Evolutionary conservation across 2,797 vertebrate genomes (phyloP).

Genomic region (Pteropus rufus): DNA sequence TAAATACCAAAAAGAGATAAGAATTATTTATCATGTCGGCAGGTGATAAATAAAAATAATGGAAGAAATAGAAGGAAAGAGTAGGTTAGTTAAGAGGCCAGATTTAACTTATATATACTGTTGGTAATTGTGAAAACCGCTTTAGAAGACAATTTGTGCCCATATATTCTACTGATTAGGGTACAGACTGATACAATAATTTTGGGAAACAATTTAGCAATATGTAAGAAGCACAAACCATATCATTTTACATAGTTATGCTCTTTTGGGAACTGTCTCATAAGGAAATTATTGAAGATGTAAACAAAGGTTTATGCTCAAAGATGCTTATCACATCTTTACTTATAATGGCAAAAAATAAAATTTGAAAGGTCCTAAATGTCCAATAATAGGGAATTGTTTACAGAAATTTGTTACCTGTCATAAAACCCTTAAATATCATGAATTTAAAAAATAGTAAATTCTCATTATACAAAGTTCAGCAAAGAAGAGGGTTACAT

Average conservation of each 20-base stretch:
- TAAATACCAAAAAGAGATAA: background rate
- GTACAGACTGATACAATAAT: background rate
- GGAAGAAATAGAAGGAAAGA: background rate
- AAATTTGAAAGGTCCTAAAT: background rate
- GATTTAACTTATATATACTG: background rate
- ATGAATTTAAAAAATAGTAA: constrained; percentile 6
- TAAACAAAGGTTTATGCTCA: background rate
- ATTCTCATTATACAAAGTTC: background rate
- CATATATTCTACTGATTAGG: background rate
- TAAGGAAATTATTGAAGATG: constrained; percentile 11
- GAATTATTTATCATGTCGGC: background rate
- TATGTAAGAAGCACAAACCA: background rate
- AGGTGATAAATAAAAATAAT: constrained; percentile 41
- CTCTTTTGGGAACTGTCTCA: background rate
- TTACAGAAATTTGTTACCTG: background rate
- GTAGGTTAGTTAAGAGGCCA: background rate
- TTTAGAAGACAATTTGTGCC: background rate
- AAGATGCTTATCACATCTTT: background rate
- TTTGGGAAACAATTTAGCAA: background rate
- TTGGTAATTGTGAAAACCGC: background rate
- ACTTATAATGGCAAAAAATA: constrained; percentile 3
- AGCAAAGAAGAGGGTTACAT: background rate
- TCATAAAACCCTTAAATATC: background rate
- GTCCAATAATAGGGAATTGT: background rate
- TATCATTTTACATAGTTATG: background rate